Percentiles rank a stretch among this genome's conserved stretches.
phyloP scores from a whole-genome alignment of 2,797 vertebrate genomes.

The Bucorvus abyssinicus region DNA sequence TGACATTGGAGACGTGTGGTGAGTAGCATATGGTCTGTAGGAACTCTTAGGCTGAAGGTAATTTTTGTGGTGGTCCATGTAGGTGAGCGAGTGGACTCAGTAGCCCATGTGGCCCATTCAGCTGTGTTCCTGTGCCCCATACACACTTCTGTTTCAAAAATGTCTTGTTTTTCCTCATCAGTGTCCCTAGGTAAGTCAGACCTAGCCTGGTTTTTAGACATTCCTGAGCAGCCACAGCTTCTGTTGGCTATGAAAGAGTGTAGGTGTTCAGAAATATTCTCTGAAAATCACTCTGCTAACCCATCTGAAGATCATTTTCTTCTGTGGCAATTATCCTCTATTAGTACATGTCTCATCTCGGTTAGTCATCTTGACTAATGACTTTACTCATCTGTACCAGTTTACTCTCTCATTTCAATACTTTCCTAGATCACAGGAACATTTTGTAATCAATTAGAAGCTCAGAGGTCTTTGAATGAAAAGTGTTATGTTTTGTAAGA shows the following conservation, averaged over 20 bases:
- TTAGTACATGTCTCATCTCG: conserved; percentile 37
- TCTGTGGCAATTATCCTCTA: neutral
- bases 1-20: neutral
- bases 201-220: neutral
- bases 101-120: neutral
- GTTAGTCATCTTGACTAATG: conserved; percentile 62
- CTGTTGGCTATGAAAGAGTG: neutral
- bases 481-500: neutral
- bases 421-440: conserved; percentile 35
- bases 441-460: neutral
- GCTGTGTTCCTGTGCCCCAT: neutral
- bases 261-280: conserved; percentile 32
- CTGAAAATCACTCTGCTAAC: neutral
- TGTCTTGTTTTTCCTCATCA: neutral
- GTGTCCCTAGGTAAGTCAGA: neutral
- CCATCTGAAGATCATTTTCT: conserved; percentile 19
- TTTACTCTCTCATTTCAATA: conserved; percentile 47
- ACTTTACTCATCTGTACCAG: conserved; percentile 35
- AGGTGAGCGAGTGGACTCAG: neutral
- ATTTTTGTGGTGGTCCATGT: neutral
- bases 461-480: conserved; percentile 24
- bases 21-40: neutral
- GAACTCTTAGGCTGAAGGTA: neutral
- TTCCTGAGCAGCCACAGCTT: neutral
- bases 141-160: neutral